phyloP scores from a whole-genome alignment of 1,140 invertebrate genomes.

The Zaprionus kolodkinae region DNA sequence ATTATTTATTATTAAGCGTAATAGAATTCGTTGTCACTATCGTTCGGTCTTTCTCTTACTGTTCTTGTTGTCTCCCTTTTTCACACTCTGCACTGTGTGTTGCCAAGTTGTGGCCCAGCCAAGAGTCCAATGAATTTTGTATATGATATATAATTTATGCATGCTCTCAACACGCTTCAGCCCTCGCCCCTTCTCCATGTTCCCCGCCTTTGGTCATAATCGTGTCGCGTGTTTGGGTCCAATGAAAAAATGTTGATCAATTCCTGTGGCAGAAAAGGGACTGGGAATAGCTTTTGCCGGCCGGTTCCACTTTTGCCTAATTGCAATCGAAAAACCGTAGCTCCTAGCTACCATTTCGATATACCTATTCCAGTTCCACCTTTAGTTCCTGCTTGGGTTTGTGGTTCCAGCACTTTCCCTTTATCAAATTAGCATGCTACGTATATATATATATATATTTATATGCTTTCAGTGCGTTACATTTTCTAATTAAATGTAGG shows the following conservation, averaged over 20 bases:
- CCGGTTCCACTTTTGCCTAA: conserved; percentile 11
- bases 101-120: conserved; percentile 47
- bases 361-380: not conserved
- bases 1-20: conserved; percentile 74
- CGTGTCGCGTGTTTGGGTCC: conserved; percentile 61
- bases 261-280: conserved; percentile 46
- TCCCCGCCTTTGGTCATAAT: not conserved
- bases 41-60: not conserved
- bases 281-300: no score
- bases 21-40: conserved; percentile 51
- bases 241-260: conserved; percentile 74
- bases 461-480: conserved; percentile 31
- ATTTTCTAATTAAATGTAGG: conserved; percentile 70
- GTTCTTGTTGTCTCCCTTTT: not conserved
- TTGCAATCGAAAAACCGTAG: conserved; percentile 16
- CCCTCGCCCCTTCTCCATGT: not conserved
- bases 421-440: conserved; percentile 59
- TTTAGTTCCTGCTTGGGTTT: not conserved
- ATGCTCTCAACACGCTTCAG: conserved; percentile 48
- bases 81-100: conserved; percentile 14
- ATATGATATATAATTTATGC: conserved; percentile 65
- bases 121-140: conserved; percentile 44
- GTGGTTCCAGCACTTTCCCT: conserved; percentile 8
- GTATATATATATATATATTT: no score
- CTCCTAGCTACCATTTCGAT: not conserved